Evolutionary conservation across 2,797 vertebrate species (phyloP).

Genomic region (Micromesistius poutassou): DNA sequence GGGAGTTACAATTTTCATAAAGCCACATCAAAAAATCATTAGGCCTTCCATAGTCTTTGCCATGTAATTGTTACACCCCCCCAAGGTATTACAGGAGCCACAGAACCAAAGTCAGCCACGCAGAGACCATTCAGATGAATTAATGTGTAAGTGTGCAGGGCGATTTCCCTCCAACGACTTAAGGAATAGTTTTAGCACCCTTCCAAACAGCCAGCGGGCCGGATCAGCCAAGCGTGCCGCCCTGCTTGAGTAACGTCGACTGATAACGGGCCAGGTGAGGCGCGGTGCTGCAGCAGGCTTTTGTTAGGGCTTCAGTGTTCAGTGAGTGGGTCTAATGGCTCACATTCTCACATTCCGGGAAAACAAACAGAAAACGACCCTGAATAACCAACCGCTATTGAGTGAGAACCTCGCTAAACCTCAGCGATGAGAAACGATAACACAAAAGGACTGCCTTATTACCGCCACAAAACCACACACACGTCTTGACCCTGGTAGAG

Average conservation of each 20-base stretch:
- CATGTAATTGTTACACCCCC: constrained; percentile 55
- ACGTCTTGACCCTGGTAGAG: constrained; percentile 14
- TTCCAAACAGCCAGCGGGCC: constrained; percentile 3
- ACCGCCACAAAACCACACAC: background rate
- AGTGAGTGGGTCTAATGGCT: constrained; percentile 23
- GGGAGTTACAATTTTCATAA: constrained; percentile 71
- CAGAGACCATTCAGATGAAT: constrained; percentile 9
- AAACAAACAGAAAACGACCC: constrained; percentile 32
- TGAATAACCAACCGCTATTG: constrained; percentile 1
- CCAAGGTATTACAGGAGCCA: constrained; percentile 52
- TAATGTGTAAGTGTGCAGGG: background rate
- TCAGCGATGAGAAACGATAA: constrained; percentile 26
- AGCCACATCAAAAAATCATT: constrained; percentile 68
- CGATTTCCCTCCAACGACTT: constrained; percentile 7
- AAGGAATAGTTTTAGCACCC: constrained; percentile 8
- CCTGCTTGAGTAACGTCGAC: constrained; percentile 22
- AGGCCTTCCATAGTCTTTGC: constrained; percentile 41
- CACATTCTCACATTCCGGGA: constrained; percentile 14
- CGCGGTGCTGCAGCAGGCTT: constrained; percentile 26
- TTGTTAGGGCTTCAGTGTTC: constrained; percentile 25
- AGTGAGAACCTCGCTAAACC: constrained; percentile 11
- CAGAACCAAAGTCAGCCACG: constrained; percentile 42
- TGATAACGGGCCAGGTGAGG: constrained; percentile 18
- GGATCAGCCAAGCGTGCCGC: constrained; percentile 16
- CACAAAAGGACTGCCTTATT: constrained; percentile 4